Conservation (phyloP, 2,888 invertebrate genomes). For the Calephelis perditalis region DNA sequence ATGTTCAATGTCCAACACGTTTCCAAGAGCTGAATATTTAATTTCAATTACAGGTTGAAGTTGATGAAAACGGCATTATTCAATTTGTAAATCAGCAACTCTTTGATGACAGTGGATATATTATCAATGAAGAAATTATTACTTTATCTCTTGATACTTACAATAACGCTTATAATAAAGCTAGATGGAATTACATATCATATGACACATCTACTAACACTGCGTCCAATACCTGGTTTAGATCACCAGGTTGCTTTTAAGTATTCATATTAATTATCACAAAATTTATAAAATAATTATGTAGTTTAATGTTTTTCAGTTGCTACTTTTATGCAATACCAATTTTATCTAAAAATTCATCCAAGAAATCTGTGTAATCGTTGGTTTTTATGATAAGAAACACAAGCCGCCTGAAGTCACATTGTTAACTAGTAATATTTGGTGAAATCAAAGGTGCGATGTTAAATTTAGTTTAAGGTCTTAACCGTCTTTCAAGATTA, state of each 20-base stretch:
- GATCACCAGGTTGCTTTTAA: conserved; percentile 44
- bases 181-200: conserved; percentile 41
- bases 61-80: conserved; percentile 63
- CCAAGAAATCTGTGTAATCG: too few species aligned
- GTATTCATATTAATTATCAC: neutral
- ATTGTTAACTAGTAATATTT: too few species aligned
- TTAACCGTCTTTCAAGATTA: too few species aligned
- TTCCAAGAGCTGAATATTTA: too few species aligned
- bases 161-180: conserved; percentile 42
- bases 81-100: conserved; percentile 67
- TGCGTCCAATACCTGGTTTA: conserved; percentile 45
- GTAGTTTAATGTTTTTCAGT: neutral
- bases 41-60: conserved; percentile 35
- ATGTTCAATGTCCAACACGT: too few species aligned
- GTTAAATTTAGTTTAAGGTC: too few species aligned
- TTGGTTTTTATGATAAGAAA: too few species aligned
- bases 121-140: conserved; percentile 40
- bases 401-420: too few species aligned
- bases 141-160: conserved; percentile 27
- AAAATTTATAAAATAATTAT: neutral
- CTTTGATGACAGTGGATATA: conserved; percentile 68
- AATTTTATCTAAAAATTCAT: too few species aligned
- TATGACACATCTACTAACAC: conserved; percentile 45
- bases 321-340: too few species aligned
- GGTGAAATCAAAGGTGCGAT: too few species aligned